These are phyloP conservation scores for Dipus sagitta DNA, from an alignment of 2,797 vertebrate genomes.

Conservation along the genomic window DNA sequence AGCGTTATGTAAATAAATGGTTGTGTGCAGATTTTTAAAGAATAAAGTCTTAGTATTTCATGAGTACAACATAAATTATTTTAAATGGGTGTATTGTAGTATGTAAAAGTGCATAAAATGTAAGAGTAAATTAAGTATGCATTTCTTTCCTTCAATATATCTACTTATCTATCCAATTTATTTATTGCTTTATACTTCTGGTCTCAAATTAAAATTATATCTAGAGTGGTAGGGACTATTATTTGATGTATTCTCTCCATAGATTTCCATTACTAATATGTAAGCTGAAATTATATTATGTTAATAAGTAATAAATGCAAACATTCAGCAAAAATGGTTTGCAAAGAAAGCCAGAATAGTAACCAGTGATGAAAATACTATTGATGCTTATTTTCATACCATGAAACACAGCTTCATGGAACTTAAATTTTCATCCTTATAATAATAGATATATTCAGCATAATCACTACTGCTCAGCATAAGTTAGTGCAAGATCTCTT, in stretches of 20 bases:
- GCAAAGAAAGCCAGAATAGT: background rate
- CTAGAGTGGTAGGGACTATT: background rate
- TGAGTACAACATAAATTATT: background rate
- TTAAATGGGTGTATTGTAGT: background rate
- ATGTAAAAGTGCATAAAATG: constrained; percentile 3
- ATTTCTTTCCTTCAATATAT: background rate
- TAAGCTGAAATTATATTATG: background rate
- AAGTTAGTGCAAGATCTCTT: background rate
- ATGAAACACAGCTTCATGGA: background rate
- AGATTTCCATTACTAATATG: background rate
- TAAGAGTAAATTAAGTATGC: background rate
- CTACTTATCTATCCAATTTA: background rate
- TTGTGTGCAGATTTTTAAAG: background rate
- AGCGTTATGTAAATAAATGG: background rate
- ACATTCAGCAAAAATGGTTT: background rate
- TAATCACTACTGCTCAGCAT: background rate
- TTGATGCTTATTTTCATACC: background rate
- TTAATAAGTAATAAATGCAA: background rate
- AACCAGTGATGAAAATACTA: background rate
- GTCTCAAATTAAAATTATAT: background rate
- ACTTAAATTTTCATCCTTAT: background rate
- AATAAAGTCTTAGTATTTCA: background rate
- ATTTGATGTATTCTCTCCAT: background rate
- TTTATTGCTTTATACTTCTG: background rate
- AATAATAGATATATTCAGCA: background rate